phyloP scores from a whole-genome alignment of 1,140 invertebrate genomes.

The Papilio xuthus region DNA sequence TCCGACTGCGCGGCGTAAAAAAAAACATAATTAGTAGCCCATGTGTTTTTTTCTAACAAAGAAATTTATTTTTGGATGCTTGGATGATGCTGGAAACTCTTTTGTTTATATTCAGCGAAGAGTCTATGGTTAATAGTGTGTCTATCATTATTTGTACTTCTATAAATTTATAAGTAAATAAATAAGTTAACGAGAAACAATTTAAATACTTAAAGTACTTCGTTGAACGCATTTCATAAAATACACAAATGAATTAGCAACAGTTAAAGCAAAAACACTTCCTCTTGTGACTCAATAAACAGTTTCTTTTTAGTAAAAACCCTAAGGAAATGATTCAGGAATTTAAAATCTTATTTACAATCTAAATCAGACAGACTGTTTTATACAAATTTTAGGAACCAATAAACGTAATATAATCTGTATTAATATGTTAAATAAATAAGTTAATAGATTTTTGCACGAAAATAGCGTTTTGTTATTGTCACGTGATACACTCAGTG shows the following conservation, averaged over 20 bases:
- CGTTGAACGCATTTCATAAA: not conserved
- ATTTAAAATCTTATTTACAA: not conserved
- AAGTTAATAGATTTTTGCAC: not conserved
- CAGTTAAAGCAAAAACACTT: slow-evolving; percentile 1
- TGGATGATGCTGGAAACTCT: not conserved
- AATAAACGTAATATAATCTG: not conserved
- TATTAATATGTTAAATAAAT: not conserved
- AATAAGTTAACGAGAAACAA: not conserved
- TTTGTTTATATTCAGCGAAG: not conserved
- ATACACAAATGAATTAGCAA: slow-evolving; percentile 9
- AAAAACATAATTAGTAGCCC: too few species aligned
- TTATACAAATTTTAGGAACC: not conserved
- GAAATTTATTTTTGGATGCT: not conserved
- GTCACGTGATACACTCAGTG: slow-evolving; percentile 55
- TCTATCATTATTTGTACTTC: not conserved
- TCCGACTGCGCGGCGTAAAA: too few species aligned
- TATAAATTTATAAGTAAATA: not conserved
- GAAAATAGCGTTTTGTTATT: slow-evolving; percentile 50
- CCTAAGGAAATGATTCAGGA: not conserved
- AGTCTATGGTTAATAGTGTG: not conserved
- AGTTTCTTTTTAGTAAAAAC: not conserved
- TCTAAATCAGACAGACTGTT: not conserved
- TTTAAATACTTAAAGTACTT: not conserved
- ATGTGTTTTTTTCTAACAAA: too few species aligned
- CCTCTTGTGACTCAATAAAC: slow-evolving; percentile 6